Percentiles rank a stretch among this genome's conserved stretches.
phyloP scores from a whole-genome alignment of 2,797 vertebrate species.

The Eulemur albifrons region DNA sequence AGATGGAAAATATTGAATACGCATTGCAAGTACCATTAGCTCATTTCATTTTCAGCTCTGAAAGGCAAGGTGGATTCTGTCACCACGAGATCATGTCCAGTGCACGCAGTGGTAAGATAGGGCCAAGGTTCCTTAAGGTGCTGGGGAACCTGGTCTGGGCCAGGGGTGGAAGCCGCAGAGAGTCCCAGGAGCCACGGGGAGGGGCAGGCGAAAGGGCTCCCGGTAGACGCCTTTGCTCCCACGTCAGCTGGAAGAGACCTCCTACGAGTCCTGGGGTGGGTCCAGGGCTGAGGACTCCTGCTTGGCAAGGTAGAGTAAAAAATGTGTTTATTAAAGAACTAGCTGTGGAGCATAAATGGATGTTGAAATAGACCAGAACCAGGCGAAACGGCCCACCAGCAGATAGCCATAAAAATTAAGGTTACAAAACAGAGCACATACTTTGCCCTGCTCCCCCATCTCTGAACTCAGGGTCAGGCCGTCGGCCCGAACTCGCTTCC shows the following conservation, averaged over 20 bases:
- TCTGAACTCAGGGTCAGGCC: constrained; percentile 72
- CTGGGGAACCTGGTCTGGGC: neutral
- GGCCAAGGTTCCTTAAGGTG: neutral
- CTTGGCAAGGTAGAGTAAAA: constrained; percentile 74
- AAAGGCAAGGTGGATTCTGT: constrained; percentile 66
- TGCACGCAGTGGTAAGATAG: neutral
- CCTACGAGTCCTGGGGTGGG: constrained; percentile 45
- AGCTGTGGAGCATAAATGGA: constrained; percentile 64
- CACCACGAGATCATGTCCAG: neutral
- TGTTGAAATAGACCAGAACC: constrained; percentile 80
- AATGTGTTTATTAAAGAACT: constrained; percentile 78
- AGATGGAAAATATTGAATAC: neutral
- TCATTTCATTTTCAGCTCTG: constrained; percentile 13
- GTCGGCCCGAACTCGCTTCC: neutral
- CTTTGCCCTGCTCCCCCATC: constrained; percentile 50
- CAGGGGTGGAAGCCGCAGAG: neutral
- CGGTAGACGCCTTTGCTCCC: neutral
- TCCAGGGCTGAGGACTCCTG: constrained; percentile 66
- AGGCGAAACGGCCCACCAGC: constrained; percentile 74
- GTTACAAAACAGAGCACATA: constrained; percentile 72
- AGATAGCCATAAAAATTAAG: constrained; percentile 74
- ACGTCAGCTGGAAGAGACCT: constrained; percentile 54
- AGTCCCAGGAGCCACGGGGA: neutral
- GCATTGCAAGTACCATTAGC: neutral
- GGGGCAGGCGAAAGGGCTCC: neutral